A percentile compares a stretch with the other conserved stretches of the same genome.
Conservation (phyloP, 2,797 vertebrate species). For the Falco peregrinus region DNA sequence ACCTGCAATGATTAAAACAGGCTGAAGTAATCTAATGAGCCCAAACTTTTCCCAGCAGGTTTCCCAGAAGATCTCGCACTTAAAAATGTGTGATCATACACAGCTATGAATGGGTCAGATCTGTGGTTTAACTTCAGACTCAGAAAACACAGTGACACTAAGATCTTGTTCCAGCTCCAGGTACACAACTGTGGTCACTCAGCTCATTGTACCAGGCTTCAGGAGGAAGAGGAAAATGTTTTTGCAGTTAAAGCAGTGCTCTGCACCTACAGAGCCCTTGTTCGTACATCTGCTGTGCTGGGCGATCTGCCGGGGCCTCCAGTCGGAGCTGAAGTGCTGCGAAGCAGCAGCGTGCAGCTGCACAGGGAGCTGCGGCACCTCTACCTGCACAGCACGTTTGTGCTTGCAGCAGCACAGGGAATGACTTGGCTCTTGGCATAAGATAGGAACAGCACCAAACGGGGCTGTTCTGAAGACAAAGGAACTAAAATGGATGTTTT, state of each 20-base stretch:
- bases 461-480: background rate
- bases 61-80: background rate
- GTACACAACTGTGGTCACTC: rapidly evolving
- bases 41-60: rapidly evolving
- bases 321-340: background rate
- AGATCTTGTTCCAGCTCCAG: background rate
- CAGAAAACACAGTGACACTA: background rate
- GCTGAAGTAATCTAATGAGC: background rate
- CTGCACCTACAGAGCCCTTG: background rate
- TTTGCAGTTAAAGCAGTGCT: background rate
- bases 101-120: background rate
- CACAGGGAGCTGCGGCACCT: rapidly evolving
- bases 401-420: background rate
- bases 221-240: background rate
- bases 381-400: background rate
- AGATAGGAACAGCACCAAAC: background rate
- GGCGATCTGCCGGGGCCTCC: background rate
- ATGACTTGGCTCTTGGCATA: background rate
- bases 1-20: background rate
- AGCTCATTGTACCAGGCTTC: background rate
- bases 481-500: background rate
- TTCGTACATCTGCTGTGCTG: background rate
- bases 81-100: background rate
- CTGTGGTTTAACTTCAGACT: background rate
- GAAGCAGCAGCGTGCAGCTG: background rate